A percentile compares a stretch with the other conserved stretches of the same genome.
These are phyloP conservation scores for Ectropis crepuscularia DNA, from an alignment of 2,888 invertebrate genomes.

Conservation along the genomic window DNA sequence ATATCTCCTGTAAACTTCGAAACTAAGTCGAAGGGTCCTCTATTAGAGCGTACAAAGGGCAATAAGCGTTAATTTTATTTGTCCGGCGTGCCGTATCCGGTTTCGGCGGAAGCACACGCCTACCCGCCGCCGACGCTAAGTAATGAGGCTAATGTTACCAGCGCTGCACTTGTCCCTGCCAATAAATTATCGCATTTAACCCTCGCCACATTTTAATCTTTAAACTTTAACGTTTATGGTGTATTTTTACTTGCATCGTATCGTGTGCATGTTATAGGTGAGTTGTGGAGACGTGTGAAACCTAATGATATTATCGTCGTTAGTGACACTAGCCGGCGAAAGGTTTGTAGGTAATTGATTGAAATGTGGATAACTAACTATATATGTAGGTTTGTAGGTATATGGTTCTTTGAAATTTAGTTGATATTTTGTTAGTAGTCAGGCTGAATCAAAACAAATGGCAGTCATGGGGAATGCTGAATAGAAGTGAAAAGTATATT, in stretches of 20 bases:
- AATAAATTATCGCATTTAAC: conserved; percentile 50
- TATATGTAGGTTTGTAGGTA: too few species aligned
- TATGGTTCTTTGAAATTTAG: too few species aligned
- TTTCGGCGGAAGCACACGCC: conserved; percentile 79
- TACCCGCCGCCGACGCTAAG: conserved; percentile 78
- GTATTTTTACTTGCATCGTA: conserved; percentile 19
- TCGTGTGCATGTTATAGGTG: background rate
- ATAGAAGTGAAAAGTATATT: too few species aligned
- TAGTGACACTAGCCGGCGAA: too few species aligned
- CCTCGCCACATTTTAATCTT: conserved; percentile 47
- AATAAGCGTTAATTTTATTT: conserved; percentile 81
- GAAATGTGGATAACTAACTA: too few species aligned
- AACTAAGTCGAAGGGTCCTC: conserved; percentile 26
- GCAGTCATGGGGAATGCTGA: too few species aligned
- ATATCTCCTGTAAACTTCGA: conserved; percentile 35
- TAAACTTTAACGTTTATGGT: conserved; percentile 39
- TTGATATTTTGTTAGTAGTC: too few species aligned
- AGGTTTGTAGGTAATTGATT: too few species aligned
- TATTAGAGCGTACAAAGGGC: conserved; percentile 44
- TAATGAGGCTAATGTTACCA: conserved; percentile 79
- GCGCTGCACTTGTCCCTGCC: conserved; percentile 56
- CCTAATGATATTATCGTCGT: background rate
- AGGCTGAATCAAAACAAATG: too few species aligned
- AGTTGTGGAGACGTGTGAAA: background rate
- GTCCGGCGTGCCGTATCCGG: conserved; percentile 73